Percentiles rank a stretch among this genome's conserved stretches.
Conservation (phyloP, 2,797 vertebrate species). For the Xiphophorus birchmanni region DNA sequence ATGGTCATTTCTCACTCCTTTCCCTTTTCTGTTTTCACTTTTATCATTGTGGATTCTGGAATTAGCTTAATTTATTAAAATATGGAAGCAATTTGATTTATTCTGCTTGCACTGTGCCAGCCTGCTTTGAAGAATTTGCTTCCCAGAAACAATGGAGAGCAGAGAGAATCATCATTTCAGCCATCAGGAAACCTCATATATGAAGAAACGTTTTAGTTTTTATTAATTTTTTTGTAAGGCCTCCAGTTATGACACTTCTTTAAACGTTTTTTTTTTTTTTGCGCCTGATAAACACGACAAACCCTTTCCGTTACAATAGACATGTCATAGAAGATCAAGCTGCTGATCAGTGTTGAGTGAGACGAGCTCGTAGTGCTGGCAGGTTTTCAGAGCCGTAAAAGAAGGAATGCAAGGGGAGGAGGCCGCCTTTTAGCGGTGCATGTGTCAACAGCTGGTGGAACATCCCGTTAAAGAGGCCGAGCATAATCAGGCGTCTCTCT, state of each 20-base stretch:
- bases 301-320: constrained; percentile 65
- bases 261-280: constrained; percentile 35
- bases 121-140: constrained; percentile 41
- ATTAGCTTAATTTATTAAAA: constrained; percentile 39
- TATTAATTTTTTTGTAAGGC: constrained; percentile 8
- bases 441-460: constrained; percentile 68
- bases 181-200: constrained; percentile 25
- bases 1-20: constrained; percentile 5
- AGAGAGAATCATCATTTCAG: constrained; percentile 28
- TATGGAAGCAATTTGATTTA: constrained; percentile 48
- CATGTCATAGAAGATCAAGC: constrained; percentile 60
- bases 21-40: constrained; percentile 27
- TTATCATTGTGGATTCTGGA: constrained; percentile 27
- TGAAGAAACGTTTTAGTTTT: not conserved
- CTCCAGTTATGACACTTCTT: not conserved
- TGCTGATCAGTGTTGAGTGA: constrained; percentile 11
- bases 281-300: constrained; percentile 62
- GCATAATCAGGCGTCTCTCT: constrained; percentile 67
- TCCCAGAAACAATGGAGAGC: constrained; percentile 27
- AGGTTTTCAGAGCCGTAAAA: constrained; percentile 29
- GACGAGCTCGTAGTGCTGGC: constrained; percentile 32
- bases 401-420: constrained; percentile 48
- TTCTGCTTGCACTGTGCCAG: constrained; percentile 28
- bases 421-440: constrained; percentile 53
- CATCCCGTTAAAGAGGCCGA: constrained; percentile 57